Percentiles rank a stretch among this genome's conserved stretches.
These are phyloP conservation scores for Sylvilagus floridanus DNA, from an alignment of 2,797 vertebrate species.

Conservation along the genomic window DNA sequence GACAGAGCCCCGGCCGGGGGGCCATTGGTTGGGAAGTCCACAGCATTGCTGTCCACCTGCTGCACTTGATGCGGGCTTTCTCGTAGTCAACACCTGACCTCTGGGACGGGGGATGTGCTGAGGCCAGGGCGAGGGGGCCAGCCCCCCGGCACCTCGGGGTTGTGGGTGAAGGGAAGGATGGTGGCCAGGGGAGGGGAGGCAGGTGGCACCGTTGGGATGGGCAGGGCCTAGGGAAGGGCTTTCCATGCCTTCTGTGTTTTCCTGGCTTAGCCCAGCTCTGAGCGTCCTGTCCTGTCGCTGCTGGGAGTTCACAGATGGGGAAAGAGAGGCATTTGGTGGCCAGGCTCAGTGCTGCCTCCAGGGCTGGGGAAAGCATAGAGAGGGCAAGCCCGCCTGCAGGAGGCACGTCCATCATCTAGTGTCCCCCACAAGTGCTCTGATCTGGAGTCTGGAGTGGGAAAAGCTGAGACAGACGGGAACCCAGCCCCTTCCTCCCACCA, in stretches of 20 bases:
- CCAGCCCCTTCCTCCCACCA: neutral
- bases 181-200: no score
- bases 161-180: neutral
- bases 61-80: neutral
- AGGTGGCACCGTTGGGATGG: no score
- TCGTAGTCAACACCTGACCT: neutral
- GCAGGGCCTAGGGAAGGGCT: no score
- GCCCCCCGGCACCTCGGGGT: neutral
- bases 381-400: neutral
- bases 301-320: neutral
- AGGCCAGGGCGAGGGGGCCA: neutral
- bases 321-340: neutral
- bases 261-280: neutral
- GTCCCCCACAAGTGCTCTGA: no score
- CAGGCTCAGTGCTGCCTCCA: neutral
- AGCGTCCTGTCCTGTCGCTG: no score
- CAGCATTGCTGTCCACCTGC: neutral
- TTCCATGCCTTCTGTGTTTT: neutral
- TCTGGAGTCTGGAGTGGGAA: neutral
- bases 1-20: neutral
- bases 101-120: neutral
- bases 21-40: no score
- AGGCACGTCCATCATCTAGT: neutral
- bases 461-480: neutral
- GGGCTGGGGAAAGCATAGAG: neutral